A percentile compares a stretch with the other conserved stretches of the same genome.
These are phyloP conservation scores for Heterochromis multidens DNA, from an alignment of 2,113 vertebrate genomes.

Conservation along the genomic window DNA sequence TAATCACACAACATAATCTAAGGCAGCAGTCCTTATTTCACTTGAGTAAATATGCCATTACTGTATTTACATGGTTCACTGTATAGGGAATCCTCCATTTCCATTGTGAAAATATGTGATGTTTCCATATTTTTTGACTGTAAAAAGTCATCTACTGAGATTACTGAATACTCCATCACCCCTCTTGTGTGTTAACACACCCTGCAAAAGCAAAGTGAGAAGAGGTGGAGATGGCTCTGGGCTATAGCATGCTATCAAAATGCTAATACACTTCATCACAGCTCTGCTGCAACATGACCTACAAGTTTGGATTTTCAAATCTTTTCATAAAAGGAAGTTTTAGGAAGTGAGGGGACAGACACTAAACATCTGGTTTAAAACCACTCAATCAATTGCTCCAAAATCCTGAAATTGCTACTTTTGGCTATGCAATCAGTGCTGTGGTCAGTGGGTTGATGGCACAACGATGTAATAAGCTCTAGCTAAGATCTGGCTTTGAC, in stretches of 20 bases:
- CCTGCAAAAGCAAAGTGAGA: constrained; percentile 37
- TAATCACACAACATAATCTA: constrained; percentile 36
- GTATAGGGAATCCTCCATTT: background rate
- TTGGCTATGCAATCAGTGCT: constrained; percentile 61
- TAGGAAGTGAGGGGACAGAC: constrained; percentile 5
- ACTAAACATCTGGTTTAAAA: constrained; percentile 50
- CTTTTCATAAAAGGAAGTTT: constrained; percentile 24
- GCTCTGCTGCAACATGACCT: constrained; percentile 40
- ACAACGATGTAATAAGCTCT: constrained; percentile 51
- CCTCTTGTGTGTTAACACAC: constrained; percentile 28
- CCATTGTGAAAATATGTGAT: background rate
- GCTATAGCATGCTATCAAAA: constrained; percentile 66
- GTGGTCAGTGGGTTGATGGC: constrained; percentile 63
- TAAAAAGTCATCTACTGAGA: background rate
- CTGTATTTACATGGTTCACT: background rate
- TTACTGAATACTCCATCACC: background rate
- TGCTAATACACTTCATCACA: constrained; percentile 60
- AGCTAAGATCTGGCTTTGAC: constrained; percentile 22
- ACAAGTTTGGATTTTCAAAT: constrained; percentile 29
- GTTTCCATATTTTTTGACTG: constrained; percentile 8
- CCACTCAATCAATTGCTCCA: constrained; percentile 49
- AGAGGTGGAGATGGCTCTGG: constrained; percentile 57
- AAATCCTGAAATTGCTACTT: constrained; percentile 66
- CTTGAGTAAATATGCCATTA: constrained; percentile 36
- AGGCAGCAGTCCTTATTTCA: constrained; percentile 6